Evolutionary conservation across 2,113 vertebrate genomes (phyloP).

Genomic region (Myrmophylax atrothorax): DNA sequence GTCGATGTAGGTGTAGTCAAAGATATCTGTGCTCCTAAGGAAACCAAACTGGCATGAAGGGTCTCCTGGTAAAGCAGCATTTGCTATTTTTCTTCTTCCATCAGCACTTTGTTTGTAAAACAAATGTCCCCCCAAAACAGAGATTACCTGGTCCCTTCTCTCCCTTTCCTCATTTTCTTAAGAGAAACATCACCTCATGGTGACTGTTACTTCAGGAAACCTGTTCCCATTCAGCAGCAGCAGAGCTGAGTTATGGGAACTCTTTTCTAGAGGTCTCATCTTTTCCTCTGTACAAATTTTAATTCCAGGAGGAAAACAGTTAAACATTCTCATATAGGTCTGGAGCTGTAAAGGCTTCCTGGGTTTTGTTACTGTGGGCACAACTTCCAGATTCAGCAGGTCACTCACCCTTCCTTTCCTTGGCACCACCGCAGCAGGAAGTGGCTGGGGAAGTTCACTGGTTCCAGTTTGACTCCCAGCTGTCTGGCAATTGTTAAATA

Average conservation of each 20-base stretch:
- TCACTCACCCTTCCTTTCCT: slow-evolving; percentile 81
- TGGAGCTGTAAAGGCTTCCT: not conserved
- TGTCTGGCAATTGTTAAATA: slow-evolving; percentile 91
- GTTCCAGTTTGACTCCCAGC: slow-evolving; percentile 90
- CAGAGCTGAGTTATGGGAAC: not conserved
- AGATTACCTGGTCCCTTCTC: not conserved
- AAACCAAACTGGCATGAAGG: not conserved
- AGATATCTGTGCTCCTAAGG: slow-evolving; percentile 87
- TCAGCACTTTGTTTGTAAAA: not conserved
- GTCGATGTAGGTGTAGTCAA: slow-evolving; percentile 94
- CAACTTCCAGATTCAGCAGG: not conserved
- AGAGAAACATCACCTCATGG: not conserved
- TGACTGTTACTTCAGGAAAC: not conserved
- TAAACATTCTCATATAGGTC: not conserved
- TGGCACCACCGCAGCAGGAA: slow-evolving; percentile 96
- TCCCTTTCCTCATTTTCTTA: not conserved
- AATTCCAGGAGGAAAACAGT: not conserved
- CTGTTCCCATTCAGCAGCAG: not conserved
- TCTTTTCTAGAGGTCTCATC: not conserved
- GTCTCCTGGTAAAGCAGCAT: not conserved
- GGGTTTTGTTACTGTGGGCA: not conserved
- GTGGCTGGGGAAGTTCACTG: slow-evolving; percentile 97
- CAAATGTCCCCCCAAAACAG: not conserved
- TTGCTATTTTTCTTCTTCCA: not conserved
- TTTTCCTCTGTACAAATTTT: not conserved